phyloP scores from a whole-genome alignment of 2,888 invertebrate genomes.

The Caenorhabditis auriculariae region DNA sequence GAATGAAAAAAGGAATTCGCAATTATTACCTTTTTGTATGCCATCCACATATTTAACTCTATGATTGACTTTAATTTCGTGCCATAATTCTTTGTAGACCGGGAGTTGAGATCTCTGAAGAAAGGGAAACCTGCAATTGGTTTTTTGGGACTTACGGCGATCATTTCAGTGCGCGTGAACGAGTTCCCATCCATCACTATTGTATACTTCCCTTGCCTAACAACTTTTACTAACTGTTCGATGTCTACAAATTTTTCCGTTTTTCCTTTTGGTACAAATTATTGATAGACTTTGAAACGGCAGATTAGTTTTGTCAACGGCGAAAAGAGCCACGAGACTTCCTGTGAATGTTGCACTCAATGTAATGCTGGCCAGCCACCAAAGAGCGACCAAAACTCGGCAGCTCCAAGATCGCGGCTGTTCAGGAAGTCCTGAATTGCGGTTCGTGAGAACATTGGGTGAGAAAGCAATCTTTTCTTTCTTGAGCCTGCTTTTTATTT shows the following conservation, averaged over 20 bases:
- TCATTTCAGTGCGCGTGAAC: conserved; percentile 46
- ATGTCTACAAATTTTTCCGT: conserved; percentile 20
- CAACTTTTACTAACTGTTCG: conserved; percentile 40
- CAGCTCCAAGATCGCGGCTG: conserved; percentile 56
- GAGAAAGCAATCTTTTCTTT: too few species aligned
- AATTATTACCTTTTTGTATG: conserved; percentile 27
- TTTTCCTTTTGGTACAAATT: neutral
- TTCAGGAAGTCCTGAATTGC: conserved; percentile 42
- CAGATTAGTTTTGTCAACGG: conserved; percentile 49
- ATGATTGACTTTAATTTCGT: conserved; percentile 44
- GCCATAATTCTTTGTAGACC: conserved; percentile 45
- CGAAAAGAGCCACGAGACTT: conserved; percentile 58
- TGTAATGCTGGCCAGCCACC: conserved; percentile 57
- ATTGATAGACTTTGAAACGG: conserved; percentile 57
- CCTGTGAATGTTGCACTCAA: conserved; percentile 59
- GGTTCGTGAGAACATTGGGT: neutral
- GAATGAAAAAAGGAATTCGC: conserved; percentile 1
- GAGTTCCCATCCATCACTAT: conserved; percentile 51
- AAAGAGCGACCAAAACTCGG: conserved; percentile 51
- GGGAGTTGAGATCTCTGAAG: conserved; percentile 35
- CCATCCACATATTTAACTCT: conserved; percentile 46
- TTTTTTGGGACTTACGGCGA: conserved; percentile 26
- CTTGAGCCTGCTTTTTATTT: too few species aligned
- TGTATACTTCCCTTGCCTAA: conserved; percentile 40
- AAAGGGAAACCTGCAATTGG: too few species aligned